Conservation (phyloP, 1,140 invertebrate genomes). For the Conopomorpha cramerella region DNA sequence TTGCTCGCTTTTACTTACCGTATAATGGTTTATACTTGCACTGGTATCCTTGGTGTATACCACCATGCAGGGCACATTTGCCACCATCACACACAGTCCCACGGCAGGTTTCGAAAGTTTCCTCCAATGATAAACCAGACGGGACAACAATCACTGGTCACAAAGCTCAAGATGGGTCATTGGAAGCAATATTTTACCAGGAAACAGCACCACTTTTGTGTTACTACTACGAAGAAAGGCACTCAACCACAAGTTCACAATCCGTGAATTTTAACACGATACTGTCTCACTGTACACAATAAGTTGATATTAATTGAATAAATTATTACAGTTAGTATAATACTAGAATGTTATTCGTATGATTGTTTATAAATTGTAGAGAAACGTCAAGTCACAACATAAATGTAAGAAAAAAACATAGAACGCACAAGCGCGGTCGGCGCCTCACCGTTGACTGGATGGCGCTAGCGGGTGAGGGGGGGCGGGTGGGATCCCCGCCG, state of each 20-base stretch:
- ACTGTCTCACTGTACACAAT: no score
- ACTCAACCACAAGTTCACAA: no score
- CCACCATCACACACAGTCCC: slow-evolving; percentile 55
- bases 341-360: no score
- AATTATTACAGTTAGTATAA: no score
- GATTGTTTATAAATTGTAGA: no score
- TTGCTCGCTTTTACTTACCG: slow-evolving; percentile 53
- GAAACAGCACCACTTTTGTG: slow-evolving; percentile 41
- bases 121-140: slow-evolving; percentile 52
- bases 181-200: slow-evolving; percentile 26
- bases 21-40: slow-evolving; percentile 57
- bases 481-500: slow-evolving; percentile 23
- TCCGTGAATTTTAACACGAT: no score
- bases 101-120: slow-evolving; percentile 56
- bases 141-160: slow-evolving; percentile 58
- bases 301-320: no score
- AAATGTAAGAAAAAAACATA: slow-evolving; percentile 56
- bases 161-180: slow-evolving; percentile 37
- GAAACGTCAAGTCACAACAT: slow-evolving; percentile 51
- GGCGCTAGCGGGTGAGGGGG: slow-evolving; percentile 26
- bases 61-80: slow-evolving; percentile 51
- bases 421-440: slow-evolving; percentile 46
- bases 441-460: slow-evolving; percentile 29
- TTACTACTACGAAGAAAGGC: no score
- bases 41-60: slow-evolving; percentile 54